Evolutionary conservation across 2,797 vertebrate genomes (phyloP).

Genomic region (Pangasius larnaudii): DNA sequence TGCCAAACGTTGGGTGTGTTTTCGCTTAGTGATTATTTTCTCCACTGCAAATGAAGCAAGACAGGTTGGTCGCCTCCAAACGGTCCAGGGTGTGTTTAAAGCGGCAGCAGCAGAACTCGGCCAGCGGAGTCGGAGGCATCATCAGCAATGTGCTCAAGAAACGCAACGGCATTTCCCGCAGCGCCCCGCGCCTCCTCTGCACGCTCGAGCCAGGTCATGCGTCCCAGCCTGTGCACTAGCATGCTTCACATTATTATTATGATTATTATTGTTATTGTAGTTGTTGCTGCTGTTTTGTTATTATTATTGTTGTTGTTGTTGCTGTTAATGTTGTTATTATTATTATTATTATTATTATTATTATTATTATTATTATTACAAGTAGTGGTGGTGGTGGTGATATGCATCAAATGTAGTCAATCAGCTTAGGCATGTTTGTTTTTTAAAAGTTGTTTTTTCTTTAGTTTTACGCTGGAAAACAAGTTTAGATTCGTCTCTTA

Average conservation of each 20-base stretch:
- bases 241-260: not conserved
- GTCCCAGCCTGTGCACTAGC: not conserved
- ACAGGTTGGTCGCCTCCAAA: constrained; percentile 79
- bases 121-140: constrained; percentile 88
- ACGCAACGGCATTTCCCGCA: constrained; percentile 91
- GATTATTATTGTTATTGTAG: not conserved
- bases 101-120: constrained; percentile 76
- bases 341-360: not conserved
- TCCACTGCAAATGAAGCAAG: constrained; percentile 81
- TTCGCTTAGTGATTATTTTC: not conserved
- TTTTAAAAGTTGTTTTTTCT: not conserved
- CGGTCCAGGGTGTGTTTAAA: constrained; percentile 82
- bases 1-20: not conserved
- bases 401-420: not conserved
- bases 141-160: constrained; percentile 96
- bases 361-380: not conserved
- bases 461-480: not conserved
- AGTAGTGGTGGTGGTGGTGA: not conserved
- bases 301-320: not conserved
- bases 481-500: not conserved
- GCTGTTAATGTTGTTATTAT: too few species aligned
- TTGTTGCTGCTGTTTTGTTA: not conserved
- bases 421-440: not conserved
- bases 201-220: constrained; percentile 93
- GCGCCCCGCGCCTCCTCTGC: constrained; percentile 93